Conservation (phyloP, 2,797 vertebrate species). For the Buceros bicornis region DNA sequence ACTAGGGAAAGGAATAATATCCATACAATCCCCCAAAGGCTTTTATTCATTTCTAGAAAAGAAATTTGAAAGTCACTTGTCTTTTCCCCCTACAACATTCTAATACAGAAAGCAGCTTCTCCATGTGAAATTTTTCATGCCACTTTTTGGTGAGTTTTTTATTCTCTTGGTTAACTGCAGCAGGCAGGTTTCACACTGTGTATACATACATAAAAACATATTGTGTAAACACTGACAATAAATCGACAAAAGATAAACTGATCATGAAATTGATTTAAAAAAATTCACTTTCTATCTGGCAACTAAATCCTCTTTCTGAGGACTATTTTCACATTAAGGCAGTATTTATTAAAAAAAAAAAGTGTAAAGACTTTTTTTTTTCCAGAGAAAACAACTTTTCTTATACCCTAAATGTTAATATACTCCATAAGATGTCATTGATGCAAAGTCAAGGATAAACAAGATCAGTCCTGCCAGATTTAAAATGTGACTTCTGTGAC, state of each 20-base stretch:
- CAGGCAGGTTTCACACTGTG: neutral
- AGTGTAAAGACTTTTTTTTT: neutral
- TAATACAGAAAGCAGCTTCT: neutral
- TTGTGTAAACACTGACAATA: neutral
- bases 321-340: neutral
- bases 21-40: neutral
- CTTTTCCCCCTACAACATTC: neutral
- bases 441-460: neutral
- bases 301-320: neutral
- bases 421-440: neutral
- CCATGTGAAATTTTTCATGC: neutral
- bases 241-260: neutral
- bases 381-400: neutral
- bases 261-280: neutral
- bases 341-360: neutral
- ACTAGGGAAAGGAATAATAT: neutral
- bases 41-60: neutral
- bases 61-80: neutral
- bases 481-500: neutral
- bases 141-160: neutral
- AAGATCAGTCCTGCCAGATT: neutral
- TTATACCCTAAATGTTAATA: neutral
- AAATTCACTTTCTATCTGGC: neutral
- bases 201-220: neutral
- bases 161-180: neutral